Evolutionary conservation across 2,113 vertebrate genomes (phyloP).

Genomic region (Sander lucioperca): DNA sequence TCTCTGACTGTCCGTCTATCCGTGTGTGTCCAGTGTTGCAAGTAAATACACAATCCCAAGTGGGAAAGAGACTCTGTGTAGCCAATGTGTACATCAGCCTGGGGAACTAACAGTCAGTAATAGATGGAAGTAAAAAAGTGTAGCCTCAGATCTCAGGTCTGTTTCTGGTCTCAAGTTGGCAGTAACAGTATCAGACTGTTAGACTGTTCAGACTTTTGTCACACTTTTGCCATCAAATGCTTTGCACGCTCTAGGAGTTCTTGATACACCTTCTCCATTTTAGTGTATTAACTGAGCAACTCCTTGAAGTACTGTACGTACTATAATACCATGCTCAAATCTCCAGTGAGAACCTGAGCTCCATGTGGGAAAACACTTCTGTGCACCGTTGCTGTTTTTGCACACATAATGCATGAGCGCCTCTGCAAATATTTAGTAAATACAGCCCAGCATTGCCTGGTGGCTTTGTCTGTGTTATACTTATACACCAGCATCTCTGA

Average conservation of each 20-base stretch:
- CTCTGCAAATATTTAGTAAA: slow-evolving; percentile 9
- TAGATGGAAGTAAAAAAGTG: neutral
- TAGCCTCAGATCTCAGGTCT: neutral
- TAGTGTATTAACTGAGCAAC: neutral
- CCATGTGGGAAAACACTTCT: neutral
- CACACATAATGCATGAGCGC: neutral
- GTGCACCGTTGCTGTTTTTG: slow-evolving; percentile 5
- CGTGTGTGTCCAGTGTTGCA: neutral
- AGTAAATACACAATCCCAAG: neutral
- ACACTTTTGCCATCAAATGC: neutral
- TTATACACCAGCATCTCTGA: neutral
- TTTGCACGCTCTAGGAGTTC: no score
- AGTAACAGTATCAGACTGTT: neutral
- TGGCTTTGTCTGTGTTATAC: neutral
- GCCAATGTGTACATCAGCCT: neutral
- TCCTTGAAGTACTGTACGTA: neutral
- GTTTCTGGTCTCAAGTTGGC: neutral
- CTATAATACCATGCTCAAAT: neutral
- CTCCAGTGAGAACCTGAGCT: slow-evolving; percentile 2
- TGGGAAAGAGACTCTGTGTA: neutral
- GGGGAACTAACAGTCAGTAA: neutral
- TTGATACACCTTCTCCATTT: neutral
- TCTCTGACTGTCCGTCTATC: neutral
- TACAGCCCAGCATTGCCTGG: neutral
- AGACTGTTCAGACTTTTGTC: neutral